Base-by-base conservation (phyloP, 2,888 invertebrate species). In the Cephus pulcher region DNA sequence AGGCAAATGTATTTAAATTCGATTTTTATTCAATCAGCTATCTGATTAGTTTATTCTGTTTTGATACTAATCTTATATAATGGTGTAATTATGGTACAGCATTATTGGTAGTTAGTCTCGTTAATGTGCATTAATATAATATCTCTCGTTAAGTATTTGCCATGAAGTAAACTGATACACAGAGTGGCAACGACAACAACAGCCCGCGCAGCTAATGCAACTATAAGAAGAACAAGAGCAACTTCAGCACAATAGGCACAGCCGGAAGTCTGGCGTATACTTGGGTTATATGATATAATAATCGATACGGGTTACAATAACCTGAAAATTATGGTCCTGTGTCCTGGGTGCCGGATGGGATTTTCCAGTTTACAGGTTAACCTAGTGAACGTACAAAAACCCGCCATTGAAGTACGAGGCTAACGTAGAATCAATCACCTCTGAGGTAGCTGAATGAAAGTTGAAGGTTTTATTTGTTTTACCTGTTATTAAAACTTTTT, bases 281-380 rank as follows among this genome's bases (percentile, higher is more conserved):
- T 35, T 69, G 12, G 34, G 74, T 15, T 73, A 68, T 68, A 35
- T 3, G 35, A 35, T 35, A 35, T 35, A 35, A 35, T 12, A 75
- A 77, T 77, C 77, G 77, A 77, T 77, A 77, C 74, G 32, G 69
- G 74, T 34, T 75, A 77, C 37, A 77, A 75, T 77, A 77, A 77
- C 74, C 34, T 4, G 74, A 35, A 75, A 77, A 68, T 77, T 69
- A 77, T 68, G 69, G 69, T 74, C 76, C 34, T 40, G 40, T 73
- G 73, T 56, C 73, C 73, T 68, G 35, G 56, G 23, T 56, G 15
- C 2, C 9, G 56, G 6, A 9, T 23, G 56, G 56, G 23, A 56
- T 23, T 56, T 56, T 56, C 0, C 56, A 56, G 56, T 56, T 56
- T 56, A 56, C 23, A 56, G 9, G 23, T 56, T 23, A 23, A 56